Evolutionary conservation across 2,797 vertebrate species (phyloP).

Genomic region (Chloroceryle amazona): DNA sequence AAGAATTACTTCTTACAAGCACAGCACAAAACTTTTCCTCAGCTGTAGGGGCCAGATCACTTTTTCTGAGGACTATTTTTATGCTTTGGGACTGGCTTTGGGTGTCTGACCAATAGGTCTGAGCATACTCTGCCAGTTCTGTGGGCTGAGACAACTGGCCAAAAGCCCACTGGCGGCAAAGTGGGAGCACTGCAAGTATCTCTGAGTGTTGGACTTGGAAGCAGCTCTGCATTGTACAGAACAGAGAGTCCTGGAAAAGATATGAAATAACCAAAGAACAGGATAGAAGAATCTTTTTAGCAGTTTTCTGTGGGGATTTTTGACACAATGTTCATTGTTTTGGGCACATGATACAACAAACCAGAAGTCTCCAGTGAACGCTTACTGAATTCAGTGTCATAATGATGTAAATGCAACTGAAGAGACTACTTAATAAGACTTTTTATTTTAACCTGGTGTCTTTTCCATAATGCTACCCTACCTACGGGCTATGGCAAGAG

Average conservation of each 20-base stretch:
- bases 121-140: not conserved
- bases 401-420: not conserved
- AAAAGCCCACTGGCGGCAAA: not conserved
- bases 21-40: not conserved
- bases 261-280: not conserved
- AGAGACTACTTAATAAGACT: not conserved
- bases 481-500: not conserved
- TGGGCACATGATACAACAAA: not conserved
- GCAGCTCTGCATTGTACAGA: not conserved
- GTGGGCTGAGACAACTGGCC: not conserved
- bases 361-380: not conserved
- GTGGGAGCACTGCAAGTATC: not conserved
- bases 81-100: not conserved
- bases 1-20: not conserved
- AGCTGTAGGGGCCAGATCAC: not conserved
- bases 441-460: not conserved
- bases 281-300: not conserved
- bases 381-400: not conserved
- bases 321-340: not conserved
- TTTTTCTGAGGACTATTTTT: not conserved
- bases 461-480: not conserved
- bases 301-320: not conserved
- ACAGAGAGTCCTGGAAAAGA: not conserved
- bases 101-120: not conserved
- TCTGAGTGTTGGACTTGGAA: not conserved